Conservation (phyloP, 2,888 invertebrate species). For the Epinotia nisella region DNA sequence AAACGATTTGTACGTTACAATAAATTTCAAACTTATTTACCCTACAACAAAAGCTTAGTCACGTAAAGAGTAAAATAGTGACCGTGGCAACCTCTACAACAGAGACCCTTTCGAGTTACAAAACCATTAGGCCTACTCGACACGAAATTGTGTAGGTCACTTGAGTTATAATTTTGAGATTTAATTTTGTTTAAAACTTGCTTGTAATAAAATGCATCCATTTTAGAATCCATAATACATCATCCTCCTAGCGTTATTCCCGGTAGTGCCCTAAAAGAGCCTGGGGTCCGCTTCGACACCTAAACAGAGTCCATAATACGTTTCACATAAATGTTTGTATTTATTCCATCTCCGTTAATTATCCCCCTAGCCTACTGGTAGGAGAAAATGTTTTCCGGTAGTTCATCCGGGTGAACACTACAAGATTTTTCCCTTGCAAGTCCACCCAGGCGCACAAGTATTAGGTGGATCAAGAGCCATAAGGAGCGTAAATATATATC, state of each 20-base stretch:
- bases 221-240: neutral
- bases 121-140: conserved; percentile 6
- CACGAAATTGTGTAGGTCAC: neutral
- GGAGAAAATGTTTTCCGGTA: neutral
- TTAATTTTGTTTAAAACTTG: neutral
- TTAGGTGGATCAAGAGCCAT: too few relatives aligned
- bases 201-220: neutral
- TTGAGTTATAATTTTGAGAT: neutral
- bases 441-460: neutral
- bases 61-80: conserved; percentile 29
- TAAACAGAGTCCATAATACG: too few relatives aligned
- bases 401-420: neutral
- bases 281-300: too few relatives aligned
- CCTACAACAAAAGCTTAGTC: conserved; percentile 19
- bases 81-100: conserved; percentile 27
- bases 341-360: too few relatives aligned
- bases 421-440: neutral
- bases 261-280: too few relatives aligned
- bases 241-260: too few relatives aligned
- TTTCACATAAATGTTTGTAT: too few relatives aligned
- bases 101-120: conserved; percentile 18
- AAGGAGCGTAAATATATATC: too few relatives aligned
- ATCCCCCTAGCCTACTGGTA: neutral
- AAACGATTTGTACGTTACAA: conserved; percentile 6
- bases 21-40: conserved; percentile 29